Base-by-base conservation (phyloP, 2,113 vertebrate genomes). In the Indicator maculatus region DNA sequence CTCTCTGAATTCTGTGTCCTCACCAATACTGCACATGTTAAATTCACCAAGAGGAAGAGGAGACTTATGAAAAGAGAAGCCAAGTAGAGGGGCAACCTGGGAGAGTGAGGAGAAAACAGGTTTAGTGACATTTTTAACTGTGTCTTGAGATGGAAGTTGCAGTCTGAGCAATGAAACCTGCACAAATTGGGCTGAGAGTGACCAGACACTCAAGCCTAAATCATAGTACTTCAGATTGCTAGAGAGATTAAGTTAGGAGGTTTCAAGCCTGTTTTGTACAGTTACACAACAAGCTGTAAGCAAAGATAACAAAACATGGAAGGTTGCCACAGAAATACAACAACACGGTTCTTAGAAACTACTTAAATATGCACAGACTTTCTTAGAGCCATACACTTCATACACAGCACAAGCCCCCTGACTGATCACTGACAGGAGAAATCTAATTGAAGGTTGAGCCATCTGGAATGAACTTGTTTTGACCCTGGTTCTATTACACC, bases 11-110 rank as follows among this genome's bases (percentile, higher is more conserved):
- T 96, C 59, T 98, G 98, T 64, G 97, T 98, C 97, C 98, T 98
- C 97, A 98, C 99, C 97, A 99, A 96, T 95, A 99, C 97, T 9
- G 99, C 99, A 15, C 99, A 99, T 12, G 98, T 99, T 71, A 99
- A 84, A 86, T 99, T 99, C 94, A 99, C 99, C 86, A 99, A 96
- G 79, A 99, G 97, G 97, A 99, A 99, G 70, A 99, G 75, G 44
- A 99, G 97, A 95, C 99, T 99, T 97, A 99, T 97, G 78, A 98
- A 95, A 74, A 99, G 97, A 45, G 99, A 99, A 91, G 97, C 92
- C 97, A 99, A 97, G 93, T 99, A 99, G 73, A 99, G 98, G 16
- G 98, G 98, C 83, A 98, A 96, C 97, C 99, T 99, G 97, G 63
- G 83, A 92, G 80, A 86, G 85, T 9, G 31, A 92, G 83, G 79